These are phyloP conservation scores for Deilephila porcellus DNA, from an alignment of 2,888 invertebrate species.

Conservation along the genomic window DNA sequence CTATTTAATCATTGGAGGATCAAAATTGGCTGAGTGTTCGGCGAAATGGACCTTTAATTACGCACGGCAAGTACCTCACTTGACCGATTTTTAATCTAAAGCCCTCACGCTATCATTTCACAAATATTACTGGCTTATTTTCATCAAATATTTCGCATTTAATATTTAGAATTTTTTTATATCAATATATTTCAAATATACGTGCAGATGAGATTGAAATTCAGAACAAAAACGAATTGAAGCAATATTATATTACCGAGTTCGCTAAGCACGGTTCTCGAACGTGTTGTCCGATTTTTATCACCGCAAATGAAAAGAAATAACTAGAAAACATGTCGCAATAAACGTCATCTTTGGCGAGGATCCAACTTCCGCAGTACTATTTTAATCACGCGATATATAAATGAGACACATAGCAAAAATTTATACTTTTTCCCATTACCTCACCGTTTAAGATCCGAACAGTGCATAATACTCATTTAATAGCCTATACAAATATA, in stretches of 20 bases:
- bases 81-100: slow-evolving; percentile 41
- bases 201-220: too few relatives aligned
- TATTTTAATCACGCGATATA: slow-evolving; percentile 6
- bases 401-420: not conserved
- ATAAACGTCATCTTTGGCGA: slow-evolving; percentile 20
- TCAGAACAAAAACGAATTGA: too few relatives aligned
- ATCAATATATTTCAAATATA: too few relatives aligned
- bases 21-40: slow-evolving; percentile 47
- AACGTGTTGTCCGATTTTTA: not conserved
- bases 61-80: slow-evolving; percentile 40
- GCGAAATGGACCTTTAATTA: slow-evolving; percentile 49
- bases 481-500: not conserved
- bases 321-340: slow-evolving; percentile 23
- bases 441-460: not conserved
- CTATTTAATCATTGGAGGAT: slow-evolving; percentile 45
- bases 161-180: too few relatives aligned
- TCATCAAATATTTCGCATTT: not conserved
- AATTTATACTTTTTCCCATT: not conserved
- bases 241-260: too few relatives aligned
- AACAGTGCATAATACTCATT: not conserved
- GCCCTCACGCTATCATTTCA: slow-evolving; percentile 11
- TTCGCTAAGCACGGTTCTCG: not conserved
- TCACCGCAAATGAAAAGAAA: slow-evolving; percentile 38
- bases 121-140: not conserved
- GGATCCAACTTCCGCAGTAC: slow-evolving; percentile 16